Evolutionary conservation across 2,888 invertebrate genomes (phyloP).

Genomic region (Eristalinus sepulchralis): DNA sequence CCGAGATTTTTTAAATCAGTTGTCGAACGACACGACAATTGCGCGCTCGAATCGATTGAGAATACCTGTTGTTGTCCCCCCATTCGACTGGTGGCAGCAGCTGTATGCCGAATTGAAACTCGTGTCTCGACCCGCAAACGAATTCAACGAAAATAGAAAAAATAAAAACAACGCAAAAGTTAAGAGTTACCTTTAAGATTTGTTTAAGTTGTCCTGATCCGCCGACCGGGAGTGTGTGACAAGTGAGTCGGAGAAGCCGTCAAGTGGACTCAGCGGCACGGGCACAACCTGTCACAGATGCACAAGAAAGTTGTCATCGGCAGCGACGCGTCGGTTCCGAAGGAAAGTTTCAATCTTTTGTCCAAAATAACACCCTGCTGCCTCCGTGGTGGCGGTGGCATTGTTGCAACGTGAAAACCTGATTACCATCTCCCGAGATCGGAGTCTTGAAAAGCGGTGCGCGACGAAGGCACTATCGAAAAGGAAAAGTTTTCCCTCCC

Average conservation of each 20-base stretch:
- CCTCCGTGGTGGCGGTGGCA: conserved; percentile 23
- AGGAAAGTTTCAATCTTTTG: conserved; percentile 63
- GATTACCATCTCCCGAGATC: conserved; percentile 62
- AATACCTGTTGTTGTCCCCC: conserved; percentile 8
- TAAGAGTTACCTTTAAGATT: background rate
- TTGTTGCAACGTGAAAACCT: conserved; percentile 62
- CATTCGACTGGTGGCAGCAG: conserved; percentile 5
- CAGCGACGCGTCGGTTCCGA: conserved; percentile 47
- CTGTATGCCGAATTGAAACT: background rate
- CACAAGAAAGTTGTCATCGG: conserved; percentile 61
- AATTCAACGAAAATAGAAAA: background rate
- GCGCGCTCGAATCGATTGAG: conserved; percentile 12
- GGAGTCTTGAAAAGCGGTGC: conserved; percentile 31
- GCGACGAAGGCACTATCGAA: conserved; percentile 36
- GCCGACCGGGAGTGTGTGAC: background rate
- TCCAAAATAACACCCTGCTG: conserved; percentile 45
- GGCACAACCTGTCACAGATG: conserved; percentile 1
- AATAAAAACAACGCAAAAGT: conserved; percentile 6
- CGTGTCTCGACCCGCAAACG: conserved; percentile 18
- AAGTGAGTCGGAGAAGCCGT: conserved; percentile 31
- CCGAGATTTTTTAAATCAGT: conserved; percentile 48
- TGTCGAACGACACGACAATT: conserved; percentile 60
- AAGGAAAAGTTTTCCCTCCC: conserved; percentile 62
- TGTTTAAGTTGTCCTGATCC: background rate
- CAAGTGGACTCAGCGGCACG: background rate